These are phyloP conservation scores for Anastatus disparis DNA, from an alignment of 1,140 invertebrate species.

Conservation along the genomic window DNA sequence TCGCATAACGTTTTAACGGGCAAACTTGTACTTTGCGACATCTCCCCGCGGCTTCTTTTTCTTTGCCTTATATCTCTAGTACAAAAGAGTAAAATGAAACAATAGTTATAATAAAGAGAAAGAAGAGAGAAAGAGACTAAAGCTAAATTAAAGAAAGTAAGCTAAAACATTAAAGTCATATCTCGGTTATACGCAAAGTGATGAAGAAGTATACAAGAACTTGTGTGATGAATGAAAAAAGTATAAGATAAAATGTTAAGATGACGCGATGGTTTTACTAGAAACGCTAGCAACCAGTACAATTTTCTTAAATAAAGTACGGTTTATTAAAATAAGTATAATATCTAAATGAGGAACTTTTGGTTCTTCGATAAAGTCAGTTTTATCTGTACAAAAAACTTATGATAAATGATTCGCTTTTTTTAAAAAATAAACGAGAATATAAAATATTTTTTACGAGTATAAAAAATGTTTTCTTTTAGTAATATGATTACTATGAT, in stretches of 20 bases:
- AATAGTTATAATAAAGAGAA: too few species aligned
- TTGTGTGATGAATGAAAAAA: not conserved
- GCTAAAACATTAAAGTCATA: too few species aligned
- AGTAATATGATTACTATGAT: not conserved
- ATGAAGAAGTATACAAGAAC: not conserved
- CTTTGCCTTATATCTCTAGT: not conserved
- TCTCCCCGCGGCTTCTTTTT: not conserved
- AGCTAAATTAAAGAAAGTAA: too few species aligned
- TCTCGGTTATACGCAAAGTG: too few species aligned
- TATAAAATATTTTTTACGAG: not conserved
- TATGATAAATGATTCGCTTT: not conserved
- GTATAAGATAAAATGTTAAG: not conserved
- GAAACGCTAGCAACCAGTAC: not conserved
- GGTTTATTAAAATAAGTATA: conserved; percentile 23
- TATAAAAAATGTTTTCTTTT: not conserved
- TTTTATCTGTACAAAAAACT: too few species aligned
- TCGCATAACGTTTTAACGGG: conserved; percentile 23
- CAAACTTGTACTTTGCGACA: conserved; percentile 9
- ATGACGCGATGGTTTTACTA: not conserved
- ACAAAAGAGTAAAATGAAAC: not conserved
- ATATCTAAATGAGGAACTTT: not conserved
- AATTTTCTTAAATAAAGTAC: conserved; percentile 6
- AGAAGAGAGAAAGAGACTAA: not conserved
- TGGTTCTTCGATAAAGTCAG: not conserved
- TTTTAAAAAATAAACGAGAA: too few species aligned